phyloP scores from a whole-genome alignment of 2,888 invertebrate species.

The Hemicrepidius hirtus region DNA sequence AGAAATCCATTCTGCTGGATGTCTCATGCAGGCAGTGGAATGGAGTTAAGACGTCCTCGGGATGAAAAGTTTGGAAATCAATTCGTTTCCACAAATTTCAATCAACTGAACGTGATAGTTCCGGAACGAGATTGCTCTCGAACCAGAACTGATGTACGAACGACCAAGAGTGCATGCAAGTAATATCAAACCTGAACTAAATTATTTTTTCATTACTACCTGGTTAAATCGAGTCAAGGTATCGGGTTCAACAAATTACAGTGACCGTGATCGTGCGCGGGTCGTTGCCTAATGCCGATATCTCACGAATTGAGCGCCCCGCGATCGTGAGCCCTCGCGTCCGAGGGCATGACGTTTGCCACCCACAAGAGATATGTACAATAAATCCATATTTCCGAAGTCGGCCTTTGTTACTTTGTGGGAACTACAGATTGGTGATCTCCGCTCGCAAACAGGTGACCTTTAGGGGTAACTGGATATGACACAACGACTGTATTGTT shows the following conservation, averaged over 20 bases:
- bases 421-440: conserved; percentile 63
- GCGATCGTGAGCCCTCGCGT: conserved; percentile 65
- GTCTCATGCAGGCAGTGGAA: conserved; percentile 2
- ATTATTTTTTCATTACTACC: conserved; percentile 67
- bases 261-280: conserved; percentile 69
- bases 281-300: conserved; percentile 70
- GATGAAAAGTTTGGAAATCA: conserved; percentile 37
- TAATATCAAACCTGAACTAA: conserved; percentile 59
- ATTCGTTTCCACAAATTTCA: conserved; percentile 32
- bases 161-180: conserved; percentile 30
- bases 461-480: conserved; percentile 60
- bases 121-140: conserved; percentile 29
- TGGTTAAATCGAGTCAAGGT: conserved; percentile 66
- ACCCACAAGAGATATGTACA: conserved; percentile 69
- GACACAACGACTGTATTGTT: conserved; percentile 68
- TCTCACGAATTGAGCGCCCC: conserved; percentile 66
- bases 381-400: conserved; percentile 69
- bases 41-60: conserved; percentile 30
- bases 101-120: conserved; percentile 44
- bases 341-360: conserved; percentile 69
- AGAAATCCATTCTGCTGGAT: conserved; percentile 2
- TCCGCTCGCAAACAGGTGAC: conserved; percentile 59
- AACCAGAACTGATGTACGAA: conserved; percentile 31
- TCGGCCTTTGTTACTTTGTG: conserved; percentile 65
- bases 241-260: conserved; percentile 70